These are phyloP conservation scores for Grantiella picta DNA, from an alignment of 2,113 vertebrate genomes.

Conservation along the genomic window DNA sequence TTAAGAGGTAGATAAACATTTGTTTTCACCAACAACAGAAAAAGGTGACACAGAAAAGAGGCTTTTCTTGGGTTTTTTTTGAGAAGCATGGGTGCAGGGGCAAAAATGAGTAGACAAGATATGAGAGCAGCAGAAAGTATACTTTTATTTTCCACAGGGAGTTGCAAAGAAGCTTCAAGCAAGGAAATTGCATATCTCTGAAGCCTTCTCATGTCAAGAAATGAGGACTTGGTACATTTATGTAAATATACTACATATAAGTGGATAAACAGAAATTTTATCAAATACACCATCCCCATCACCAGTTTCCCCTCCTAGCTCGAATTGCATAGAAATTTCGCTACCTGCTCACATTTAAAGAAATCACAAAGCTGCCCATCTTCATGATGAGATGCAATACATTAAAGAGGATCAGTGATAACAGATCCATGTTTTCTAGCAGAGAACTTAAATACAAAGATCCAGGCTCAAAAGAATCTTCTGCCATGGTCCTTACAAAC, in stretches of 20 bases:
- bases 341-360: neutral
- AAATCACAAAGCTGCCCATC: neutral
- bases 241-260: neutral
- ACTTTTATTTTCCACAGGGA: neutral
- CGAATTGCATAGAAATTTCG: neutral
- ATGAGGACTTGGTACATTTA: neutral
- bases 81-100: accelerated
- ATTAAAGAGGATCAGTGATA: neutral
- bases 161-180: neutral
- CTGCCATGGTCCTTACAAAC: neutral
- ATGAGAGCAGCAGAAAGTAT: neutral
- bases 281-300: neutral
- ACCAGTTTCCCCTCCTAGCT: neutral
- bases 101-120: neutral
- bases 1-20: neutral
- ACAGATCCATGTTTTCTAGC: neutral
- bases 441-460: neutral
- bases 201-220: neutral
- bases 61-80: neutral
- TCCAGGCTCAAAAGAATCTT: constrained; percentile 19
- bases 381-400: neutral
- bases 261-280: neutral
- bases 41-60: neutral
- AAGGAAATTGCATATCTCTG: neutral
- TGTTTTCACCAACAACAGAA: neutral